These are phyloP conservation scores for Pygocentrus nattereri DNA, from an alignment of 2,797 vertebrate species.

Conservation along the genomic window DNA sequence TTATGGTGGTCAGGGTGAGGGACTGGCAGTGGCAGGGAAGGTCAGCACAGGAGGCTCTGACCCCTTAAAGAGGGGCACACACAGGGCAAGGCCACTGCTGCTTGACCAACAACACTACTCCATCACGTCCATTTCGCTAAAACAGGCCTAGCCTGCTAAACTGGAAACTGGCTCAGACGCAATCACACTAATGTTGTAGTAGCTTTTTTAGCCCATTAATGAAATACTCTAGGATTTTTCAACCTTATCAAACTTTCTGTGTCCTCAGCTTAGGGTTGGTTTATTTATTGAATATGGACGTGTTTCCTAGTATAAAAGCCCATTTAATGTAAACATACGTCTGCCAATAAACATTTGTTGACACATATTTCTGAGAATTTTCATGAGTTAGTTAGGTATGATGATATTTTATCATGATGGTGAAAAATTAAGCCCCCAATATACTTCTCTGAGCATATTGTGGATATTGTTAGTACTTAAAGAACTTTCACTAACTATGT, in stretches of 20 bases:
- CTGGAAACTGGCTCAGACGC: neutral
- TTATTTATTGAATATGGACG: too few relatives aligned
- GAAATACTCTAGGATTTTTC: neutral
- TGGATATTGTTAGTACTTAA: too few relatives aligned
- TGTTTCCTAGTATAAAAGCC: neutral
- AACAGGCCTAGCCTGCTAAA: neutral
- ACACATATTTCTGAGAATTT: too few relatives aligned
- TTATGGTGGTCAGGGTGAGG: constrained; percentile 27
- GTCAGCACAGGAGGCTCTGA: constrained; percentile 32
- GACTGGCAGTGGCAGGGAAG: constrained; percentile 22
- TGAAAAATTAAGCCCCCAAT: too few relatives aligned
- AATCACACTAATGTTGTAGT: too few relatives aligned
- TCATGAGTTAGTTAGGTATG: neutral
- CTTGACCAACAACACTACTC: constrained; percentile 38
- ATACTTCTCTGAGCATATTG: too few relatives aligned
- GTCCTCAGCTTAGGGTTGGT: too few relatives aligned
- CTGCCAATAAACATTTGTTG: neutral
- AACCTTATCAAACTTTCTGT: too few relatives aligned
- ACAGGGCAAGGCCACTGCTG: constrained; percentile 11
- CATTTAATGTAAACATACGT: neutral
- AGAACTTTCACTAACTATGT: too few relatives aligned
- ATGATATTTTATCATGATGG: too few relatives aligned
- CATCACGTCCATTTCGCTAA: constrained; percentile 18
- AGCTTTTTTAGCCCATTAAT: neutral
- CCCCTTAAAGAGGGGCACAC: constrained; percentile 40